Percentiles rank a stretch among this genome's conserved stretches.
phyloP scores from a whole-genome alignment of 2,888 invertebrate genomes.

The Clistopyga incitator region DNA sequence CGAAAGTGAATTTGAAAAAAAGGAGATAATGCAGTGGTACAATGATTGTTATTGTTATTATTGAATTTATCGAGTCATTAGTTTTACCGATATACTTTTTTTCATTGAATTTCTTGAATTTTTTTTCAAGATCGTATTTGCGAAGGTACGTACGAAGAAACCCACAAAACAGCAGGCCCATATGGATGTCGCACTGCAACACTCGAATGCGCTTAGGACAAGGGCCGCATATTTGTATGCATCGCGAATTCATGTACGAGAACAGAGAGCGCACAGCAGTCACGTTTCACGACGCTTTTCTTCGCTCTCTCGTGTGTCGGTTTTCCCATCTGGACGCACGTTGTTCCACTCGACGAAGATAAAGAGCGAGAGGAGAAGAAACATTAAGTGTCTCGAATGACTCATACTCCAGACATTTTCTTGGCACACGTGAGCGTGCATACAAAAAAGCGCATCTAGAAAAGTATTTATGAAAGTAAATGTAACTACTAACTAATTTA shows the following conservation, averaged over 20 bases:
- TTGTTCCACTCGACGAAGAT: conserved; percentile 11
- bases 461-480: background rate
- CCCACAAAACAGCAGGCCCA: conserved; percentile 50
- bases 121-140: too few relatives aligned
- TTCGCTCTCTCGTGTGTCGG: conserved; percentile 14
- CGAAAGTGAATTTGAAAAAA: too few relatives aligned
- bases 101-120: too few relatives aligned
- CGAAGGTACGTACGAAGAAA: too few relatives aligned
- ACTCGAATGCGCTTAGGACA: conserved; percentile 49
- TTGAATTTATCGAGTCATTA: too few relatives aligned
- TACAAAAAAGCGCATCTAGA: background rate
- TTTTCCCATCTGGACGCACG: background rate
- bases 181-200: conserved; percentile 72
- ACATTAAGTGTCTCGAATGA: background rate
- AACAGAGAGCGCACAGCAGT: conserved; percentile 28
- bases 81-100: too few relatives aligned
- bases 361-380: conserved; percentile 7
- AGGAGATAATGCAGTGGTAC: too few relatives aligned
- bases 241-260: conserved; percentile 42
- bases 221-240: conserved; percentile 26
- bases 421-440: background rate
- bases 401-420: background rate
- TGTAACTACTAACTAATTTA: background rate
- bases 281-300: conserved; percentile 29
- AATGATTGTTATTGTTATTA: too few relatives aligned